Percentiles rank a stretch among this genome's conserved stretches.
phyloP scores from a whole-genome alignment of 2,797 vertebrate species.

The Eulemur albifrons region DNA sequence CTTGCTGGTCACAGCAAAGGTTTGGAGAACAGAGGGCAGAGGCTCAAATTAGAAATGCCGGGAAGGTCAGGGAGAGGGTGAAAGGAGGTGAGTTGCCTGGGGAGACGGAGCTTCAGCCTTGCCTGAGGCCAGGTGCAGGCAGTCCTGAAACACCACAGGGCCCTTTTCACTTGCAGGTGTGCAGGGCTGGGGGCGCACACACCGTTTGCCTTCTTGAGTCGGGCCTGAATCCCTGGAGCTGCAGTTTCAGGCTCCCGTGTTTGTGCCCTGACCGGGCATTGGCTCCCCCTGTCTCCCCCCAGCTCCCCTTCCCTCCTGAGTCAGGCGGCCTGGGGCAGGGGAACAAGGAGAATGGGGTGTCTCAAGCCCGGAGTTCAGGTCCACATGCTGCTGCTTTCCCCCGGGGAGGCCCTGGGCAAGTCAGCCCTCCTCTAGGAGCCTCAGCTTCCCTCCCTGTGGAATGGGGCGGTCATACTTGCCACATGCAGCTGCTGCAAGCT shows the following conservation, averaged over 20 bases:
- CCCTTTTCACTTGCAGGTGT: no score
- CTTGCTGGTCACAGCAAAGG: no score
- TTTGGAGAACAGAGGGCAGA: background rate
- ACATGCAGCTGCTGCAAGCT: background rate
- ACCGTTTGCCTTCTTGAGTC: background rate
- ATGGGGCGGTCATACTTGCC: background rate
- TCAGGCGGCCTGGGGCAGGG: background rate
- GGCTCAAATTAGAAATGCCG: background rate
- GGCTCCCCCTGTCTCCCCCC: background rate
- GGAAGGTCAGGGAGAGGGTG: background rate
- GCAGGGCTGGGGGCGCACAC: accelerated
- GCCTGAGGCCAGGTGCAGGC: background rate
- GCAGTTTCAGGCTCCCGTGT: background rate
- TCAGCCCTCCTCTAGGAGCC: background rate
- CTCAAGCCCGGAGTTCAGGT: background rate
- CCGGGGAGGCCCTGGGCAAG: background rate
- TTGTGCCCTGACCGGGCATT: background rate
- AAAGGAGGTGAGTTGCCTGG: background rate
- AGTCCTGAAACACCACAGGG: no score
- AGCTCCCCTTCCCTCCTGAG: background rate
- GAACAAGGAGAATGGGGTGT: background rate
- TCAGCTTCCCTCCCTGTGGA: background rate
- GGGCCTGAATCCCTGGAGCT: no score
- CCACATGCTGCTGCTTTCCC: background rate
- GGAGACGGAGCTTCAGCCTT: background rate